Percentiles rank a stretch among this genome's conserved stretches.
Conservation (phyloP, 2,113 vertebrate genomes). For the Irena cyanogastra region DNA sequence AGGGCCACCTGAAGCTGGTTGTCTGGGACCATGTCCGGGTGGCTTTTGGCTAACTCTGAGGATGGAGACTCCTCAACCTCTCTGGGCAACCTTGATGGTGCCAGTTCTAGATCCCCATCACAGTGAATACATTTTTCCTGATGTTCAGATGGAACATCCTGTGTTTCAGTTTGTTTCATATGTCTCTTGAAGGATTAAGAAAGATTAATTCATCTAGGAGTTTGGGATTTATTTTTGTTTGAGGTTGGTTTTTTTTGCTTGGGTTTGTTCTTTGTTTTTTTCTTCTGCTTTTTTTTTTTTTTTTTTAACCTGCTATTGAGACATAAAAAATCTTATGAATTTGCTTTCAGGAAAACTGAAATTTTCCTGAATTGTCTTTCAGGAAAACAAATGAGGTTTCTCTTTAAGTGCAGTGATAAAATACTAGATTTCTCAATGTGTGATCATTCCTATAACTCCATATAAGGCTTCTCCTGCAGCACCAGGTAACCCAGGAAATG, state of each 20-base stretch:
- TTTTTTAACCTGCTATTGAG: neutral
- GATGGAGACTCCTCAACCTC: neutral
- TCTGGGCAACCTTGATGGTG: neutral
- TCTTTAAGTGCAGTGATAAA: neutral
- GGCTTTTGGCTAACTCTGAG: neutral
- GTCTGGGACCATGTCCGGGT: neutral
- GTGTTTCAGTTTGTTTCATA: neutral
- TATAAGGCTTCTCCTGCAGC: neutral
- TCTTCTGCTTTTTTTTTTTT: neutral
- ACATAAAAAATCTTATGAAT: neutral
- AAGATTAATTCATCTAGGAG: neutral
- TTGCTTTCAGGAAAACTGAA: neutral
- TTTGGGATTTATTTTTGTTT: neutral
- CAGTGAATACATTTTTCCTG: neutral
- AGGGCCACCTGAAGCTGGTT: neutral
- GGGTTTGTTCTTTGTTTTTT: too few relatives aligned
- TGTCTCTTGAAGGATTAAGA: neutral
- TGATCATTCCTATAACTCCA: neutral
- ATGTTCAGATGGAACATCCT: neutral
- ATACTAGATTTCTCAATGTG: neutral
- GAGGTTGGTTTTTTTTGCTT: rapidly evolving
- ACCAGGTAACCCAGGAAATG: neutral
- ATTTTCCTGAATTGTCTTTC: neutral
- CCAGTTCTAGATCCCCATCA: neutral
- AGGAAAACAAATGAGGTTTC: neutral